Base-by-base conservation (phyloP, 2,797 vertebrate species). In the Decapterus maruadsi region DNA sequence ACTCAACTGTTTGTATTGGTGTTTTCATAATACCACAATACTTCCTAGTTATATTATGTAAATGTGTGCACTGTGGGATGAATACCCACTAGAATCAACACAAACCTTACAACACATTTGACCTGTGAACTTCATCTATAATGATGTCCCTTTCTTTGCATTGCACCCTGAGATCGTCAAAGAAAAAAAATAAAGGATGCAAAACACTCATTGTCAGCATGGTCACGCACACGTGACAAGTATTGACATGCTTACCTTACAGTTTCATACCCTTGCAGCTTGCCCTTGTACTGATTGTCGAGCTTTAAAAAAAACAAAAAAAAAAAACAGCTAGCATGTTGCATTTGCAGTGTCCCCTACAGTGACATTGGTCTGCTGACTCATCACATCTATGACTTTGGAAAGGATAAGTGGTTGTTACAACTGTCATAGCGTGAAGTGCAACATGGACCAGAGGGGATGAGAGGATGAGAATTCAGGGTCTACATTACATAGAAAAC, bases 321-420 rank as follows among this genome's bases (percentile, higher is more conserved):
- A 40, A 40, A 38, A 80, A 77, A 71, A 62, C 65, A 73, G 46
- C 77, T 46, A 63, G 48, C 63, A 51, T 10, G 2, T 38, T 60
- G 76, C 62, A 40, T 62, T 51, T 40, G 4, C 62, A 13, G 19
- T 73, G 68, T 69, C 75, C 34, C 65, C 55, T 45, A 42, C 46
- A 9, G 42, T 84, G 84, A 81, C 87, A 76, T 53, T 70, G 72
- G 55, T 68, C 70, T 87, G 90, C 87, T 93, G 90, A 93, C 83
- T 90, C 90, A 77, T 63, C 63, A 75, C 81, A 81, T 89, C 63
- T 14, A 51, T 87, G 88, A 91, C 90, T 90, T 92, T 93, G 90
- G 60, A 61, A 87, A 79, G 87, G 90, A 74, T 77, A 91, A 83
- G 77, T 82, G 75, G 62, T 69, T 31, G 34, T 85, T 83, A 75